These are phyloP conservation scores for Marisa cornuarietis DNA, from an alignment of 1,140 invertebrate genomes.

Conservation along the genomic window DNA sequence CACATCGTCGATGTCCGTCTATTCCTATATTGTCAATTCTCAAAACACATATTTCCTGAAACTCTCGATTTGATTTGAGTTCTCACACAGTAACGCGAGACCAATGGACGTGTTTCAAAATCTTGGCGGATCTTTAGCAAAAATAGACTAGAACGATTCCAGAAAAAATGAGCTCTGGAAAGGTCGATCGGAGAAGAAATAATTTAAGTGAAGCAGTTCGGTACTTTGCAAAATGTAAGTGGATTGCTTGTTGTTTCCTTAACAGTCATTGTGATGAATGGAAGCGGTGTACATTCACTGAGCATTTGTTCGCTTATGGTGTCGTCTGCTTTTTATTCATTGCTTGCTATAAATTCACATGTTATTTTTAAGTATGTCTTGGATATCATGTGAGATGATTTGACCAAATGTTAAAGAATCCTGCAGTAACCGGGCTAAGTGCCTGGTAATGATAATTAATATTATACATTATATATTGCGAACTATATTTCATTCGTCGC, in stretches of 20 bases:
- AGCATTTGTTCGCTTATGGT: no score
- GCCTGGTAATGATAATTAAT: no score
- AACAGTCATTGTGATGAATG: no score
- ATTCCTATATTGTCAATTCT: neutral
- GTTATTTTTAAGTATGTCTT: no score
- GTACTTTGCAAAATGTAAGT: constrained; percentile 24
- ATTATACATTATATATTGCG: no score
- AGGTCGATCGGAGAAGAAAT: neutral
- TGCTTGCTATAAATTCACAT: no score
- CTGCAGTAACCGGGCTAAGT: no score
- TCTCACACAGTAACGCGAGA: neutral
- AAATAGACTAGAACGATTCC: neutral
- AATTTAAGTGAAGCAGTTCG: constrained; percentile 9
- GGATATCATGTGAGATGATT: no score
- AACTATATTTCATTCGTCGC: no score
- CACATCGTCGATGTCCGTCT: no score
- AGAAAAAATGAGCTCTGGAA: constrained; percentile 6
- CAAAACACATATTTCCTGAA: neutral
- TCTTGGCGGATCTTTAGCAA: constrained; percentile 10
- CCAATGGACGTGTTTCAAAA: neutral
- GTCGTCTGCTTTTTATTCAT: neutral
- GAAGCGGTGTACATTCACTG: no score
- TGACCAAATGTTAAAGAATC: no score
- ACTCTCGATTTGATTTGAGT: neutral
- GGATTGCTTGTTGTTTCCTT: neutral